Conservation (phyloP, 2,113 vertebrate genomes). For the Myrmecobius fasciatus region DNA sequence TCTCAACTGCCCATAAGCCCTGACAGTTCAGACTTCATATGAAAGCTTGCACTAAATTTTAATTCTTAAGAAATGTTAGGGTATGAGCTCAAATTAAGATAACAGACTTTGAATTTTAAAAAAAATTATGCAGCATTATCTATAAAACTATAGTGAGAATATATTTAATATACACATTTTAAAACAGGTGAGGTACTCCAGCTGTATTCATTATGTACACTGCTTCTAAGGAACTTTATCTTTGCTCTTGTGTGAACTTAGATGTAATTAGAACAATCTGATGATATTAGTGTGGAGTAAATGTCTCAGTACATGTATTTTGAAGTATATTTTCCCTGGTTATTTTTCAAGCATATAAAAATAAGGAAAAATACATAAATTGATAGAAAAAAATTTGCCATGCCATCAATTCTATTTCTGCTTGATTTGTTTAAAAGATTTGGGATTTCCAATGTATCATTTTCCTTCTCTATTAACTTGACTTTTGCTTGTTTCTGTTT, state of each 20-base stretch:
- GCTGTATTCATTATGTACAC: neutral
- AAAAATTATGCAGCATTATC: slow-evolving; percentile 59
- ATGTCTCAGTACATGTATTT: slow-evolving; percentile 3
- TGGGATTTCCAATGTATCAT: slow-evolving; percentile 59
- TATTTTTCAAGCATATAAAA: neutral
- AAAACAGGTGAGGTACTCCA: neutral
- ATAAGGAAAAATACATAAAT: neutral
- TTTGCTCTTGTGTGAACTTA: neutral
- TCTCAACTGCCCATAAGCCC: neutral
- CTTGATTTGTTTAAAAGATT: slow-evolving; percentile 36
- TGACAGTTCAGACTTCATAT: slow-evolving; percentile 5
- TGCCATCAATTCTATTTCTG: neutral
- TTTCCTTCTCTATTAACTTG: slow-evolving; percentile 55
- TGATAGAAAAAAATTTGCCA: neutral
- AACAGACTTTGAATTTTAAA: slow-evolving; percentile 37
- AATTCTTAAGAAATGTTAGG: slow-evolving; percentile 43
- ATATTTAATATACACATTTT: slow-evolving; percentile 40
- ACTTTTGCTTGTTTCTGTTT: slow-evolving; percentile 56
- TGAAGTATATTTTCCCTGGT: neutral
- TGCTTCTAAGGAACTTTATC: neutral
- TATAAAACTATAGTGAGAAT: slow-evolving; percentile 70
- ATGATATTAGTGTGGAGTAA: neutral
- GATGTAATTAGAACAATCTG: neutral
- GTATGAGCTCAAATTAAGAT: slow-evolving; percentile 50
- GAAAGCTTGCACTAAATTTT: slow-evolving; percentile 61